phyloP scores from a whole-genome alignment of 1,140 invertebrate genomes.

The Papilio dardanus region DNA sequence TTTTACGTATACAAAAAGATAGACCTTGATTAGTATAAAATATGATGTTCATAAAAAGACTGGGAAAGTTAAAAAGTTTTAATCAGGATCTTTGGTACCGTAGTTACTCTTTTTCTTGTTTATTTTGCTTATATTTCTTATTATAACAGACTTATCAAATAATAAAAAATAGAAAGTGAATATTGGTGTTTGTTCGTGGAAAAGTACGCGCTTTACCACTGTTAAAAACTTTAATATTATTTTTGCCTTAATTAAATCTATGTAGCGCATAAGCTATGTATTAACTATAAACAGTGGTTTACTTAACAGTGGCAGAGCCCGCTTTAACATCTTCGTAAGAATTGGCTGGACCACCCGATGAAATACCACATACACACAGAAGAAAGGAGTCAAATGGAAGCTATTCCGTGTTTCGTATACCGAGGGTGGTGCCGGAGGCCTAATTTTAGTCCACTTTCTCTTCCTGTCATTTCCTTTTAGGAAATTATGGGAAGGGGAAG shows the following conservation, averaged over 20 bases:
- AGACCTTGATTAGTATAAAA: not conserved
- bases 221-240: not conserved
- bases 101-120: constrained; percentile 19
- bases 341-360: too few species aligned
- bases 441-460: too few species aligned
- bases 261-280: too few species aligned
- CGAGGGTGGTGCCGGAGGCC: too few species aligned
- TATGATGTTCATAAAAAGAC: not conserved
- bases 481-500: too few species aligned
- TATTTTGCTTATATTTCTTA: constrained; percentile 8
- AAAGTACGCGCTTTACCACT: not conserved
- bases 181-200: not conserved
- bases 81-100: not conserved
- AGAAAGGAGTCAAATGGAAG: too few species aligned
- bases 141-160: not conserved
- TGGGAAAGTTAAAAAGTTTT: constrained; percentile 9
- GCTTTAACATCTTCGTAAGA: too few species aligned
- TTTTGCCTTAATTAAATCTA: not conserved
- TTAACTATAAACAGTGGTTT: too few species aligned
- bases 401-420: too few species aligned
- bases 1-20: not conserved
- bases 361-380: too few species aligned
- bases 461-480: too few species aligned
- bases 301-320: too few species aligned
- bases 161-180: not conserved